Evolutionary conservation across 2,797 vertebrate genomes (phyloP).

Genomic region (Enteromius treurensis): DNA sequence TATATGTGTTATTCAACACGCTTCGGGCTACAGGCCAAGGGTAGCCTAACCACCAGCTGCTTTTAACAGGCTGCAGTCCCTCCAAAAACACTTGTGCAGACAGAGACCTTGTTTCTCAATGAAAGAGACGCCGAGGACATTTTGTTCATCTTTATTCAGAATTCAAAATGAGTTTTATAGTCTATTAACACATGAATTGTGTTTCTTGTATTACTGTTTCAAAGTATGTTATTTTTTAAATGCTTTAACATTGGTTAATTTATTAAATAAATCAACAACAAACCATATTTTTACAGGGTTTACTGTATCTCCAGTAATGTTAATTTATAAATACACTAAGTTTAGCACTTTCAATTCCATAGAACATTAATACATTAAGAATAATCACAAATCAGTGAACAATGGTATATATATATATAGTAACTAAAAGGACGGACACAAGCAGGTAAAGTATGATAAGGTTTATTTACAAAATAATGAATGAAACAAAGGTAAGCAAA

Average conservation of each 20-base stretch:
- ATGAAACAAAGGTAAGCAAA: too few relatives aligned
- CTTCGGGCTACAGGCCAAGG: slow-evolving; percentile 44
- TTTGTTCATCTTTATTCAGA: slow-evolving; percentile 17
- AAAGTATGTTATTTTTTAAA: not conserved
- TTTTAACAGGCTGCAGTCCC: slow-evolving; percentile 38
- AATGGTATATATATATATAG: not conserved
- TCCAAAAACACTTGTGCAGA: slow-evolving; percentile 7
- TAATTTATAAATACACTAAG: not conserved
- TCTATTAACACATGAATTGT: not conserved
- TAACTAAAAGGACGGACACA: too few relatives aligned
- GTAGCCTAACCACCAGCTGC: slow-evolving; percentile 53
- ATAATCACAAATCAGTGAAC: not conserved
- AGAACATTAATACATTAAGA: not conserved
- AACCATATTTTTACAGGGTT: not conserved
- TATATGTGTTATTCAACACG: slow-evolving; percentile 48
- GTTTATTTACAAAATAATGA: too few relatives aligned
- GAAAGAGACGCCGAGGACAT: slow-evolving; percentile 14
- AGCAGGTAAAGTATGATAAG: too few relatives aligned
- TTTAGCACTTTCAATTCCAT: not conserved
- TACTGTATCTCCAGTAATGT: not conserved
- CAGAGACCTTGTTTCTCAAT: slow-evolving; percentile 29
- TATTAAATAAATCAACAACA: not conserved
- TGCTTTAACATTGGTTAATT: not conserved
- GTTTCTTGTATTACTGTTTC: not conserved
- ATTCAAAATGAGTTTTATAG: not conserved